Evolutionary conservation across 2,888 invertebrate genomes (phyloP).

Genomic region (Fragum sueziense): DNA sequence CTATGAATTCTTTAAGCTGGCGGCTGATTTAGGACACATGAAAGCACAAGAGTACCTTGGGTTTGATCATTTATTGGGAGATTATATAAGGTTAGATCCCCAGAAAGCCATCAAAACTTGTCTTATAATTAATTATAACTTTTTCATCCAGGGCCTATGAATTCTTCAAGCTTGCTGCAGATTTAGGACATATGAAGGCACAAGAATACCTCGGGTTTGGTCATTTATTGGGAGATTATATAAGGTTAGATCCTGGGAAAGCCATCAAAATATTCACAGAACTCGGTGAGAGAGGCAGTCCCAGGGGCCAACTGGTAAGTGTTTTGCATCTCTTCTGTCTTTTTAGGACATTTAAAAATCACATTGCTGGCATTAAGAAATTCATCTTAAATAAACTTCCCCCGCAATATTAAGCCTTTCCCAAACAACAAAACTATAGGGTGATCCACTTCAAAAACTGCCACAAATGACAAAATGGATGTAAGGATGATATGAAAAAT

Average conservation of each 20-base stretch:
- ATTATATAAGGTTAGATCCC: slow-evolving; percentile 89
- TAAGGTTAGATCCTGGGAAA: slow-evolving; percentile 89
- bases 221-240: slow-evolving; percentile 91
- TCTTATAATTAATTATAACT: neutral
- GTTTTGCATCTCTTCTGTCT: too few relatives aligned
- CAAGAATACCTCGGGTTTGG: slow-evolving; percentile 94
- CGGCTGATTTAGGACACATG: slow-evolving; percentile 91
- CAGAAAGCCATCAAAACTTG: slow-evolving; percentile 89
- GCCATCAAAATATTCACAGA: slow-evolving; percentile 90
- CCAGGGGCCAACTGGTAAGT: slow-evolving; percentile 94
- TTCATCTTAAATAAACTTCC: too few relatives aligned
- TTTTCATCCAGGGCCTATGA: slow-evolving; percentile 86
- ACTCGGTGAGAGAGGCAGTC: slow-evolving; percentile 89
- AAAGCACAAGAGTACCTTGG: slow-evolving; percentile 93
- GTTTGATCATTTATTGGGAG: slow-evolving; percentile 94
- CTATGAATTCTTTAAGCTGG: slow-evolving; percentile 89
- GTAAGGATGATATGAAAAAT: too few relatives aligned
- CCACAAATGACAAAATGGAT: too few relatives aligned
- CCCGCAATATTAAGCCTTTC: too few relatives aligned
- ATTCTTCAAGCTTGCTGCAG: slow-evolving; percentile 90
- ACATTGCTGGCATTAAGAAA: too few relatives aligned
- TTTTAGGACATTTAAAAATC: too few relatives aligned
- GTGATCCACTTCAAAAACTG: too few relatives aligned
- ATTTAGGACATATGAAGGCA: slow-evolving; percentile 91
- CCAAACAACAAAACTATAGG: too few relatives aligned